These are phyloP conservation scores for Tachina grossa DNA, from an alignment of 2,888 invertebrate species.

Conservation along the genomic window DNA sequence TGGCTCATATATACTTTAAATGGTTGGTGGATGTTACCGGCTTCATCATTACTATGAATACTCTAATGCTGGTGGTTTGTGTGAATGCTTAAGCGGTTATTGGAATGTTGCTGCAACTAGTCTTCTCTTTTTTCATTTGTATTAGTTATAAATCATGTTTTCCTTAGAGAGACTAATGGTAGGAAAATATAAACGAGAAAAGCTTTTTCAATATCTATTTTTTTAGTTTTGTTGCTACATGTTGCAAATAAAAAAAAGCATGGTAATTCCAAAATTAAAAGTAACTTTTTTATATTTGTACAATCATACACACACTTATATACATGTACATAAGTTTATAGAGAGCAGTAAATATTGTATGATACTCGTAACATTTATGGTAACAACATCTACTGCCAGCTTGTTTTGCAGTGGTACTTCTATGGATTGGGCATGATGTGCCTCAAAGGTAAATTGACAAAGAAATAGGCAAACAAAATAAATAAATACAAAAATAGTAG, in stretches of 20 bases:
- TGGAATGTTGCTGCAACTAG: conserved; percentile 69
- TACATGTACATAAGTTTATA: neutral
- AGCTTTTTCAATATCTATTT: conserved; percentile 12
- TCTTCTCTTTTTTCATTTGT: conserved; percentile 58
- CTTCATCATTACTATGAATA: conserved; percentile 30
- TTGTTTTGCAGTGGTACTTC: neutral
- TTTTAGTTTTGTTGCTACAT: neutral
- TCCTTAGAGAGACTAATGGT: conserved; percentile 66
- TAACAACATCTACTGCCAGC: conserved; percentile 47
- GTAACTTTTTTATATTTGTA: conserved; percentile 1
- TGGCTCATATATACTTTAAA: conserved; percentile 52
- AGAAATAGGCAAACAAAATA: conserved; percentile 36
- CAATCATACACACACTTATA: neutral
- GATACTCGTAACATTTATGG: conserved; percentile 63
- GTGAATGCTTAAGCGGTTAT: conserved; percentile 8
- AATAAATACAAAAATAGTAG: conserved; percentile 35
- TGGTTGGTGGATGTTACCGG: conserved; percentile 64
- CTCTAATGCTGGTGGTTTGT: neutral
- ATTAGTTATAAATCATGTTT: conserved; percentile 69
- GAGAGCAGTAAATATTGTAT: neutral
- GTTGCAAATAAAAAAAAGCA: conserved; percentile 46
- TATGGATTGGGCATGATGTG: neutral
- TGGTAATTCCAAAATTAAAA: conserved; percentile 56
- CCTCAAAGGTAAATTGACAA: conserved; percentile 55
- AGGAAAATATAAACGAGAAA: conserved; percentile 47